Percentiles rank a stretch among this genome's conserved stretches.
Conservation (phyloP, 2,113 vertebrate genomes). For the Ochotona curzoniae region DNA sequence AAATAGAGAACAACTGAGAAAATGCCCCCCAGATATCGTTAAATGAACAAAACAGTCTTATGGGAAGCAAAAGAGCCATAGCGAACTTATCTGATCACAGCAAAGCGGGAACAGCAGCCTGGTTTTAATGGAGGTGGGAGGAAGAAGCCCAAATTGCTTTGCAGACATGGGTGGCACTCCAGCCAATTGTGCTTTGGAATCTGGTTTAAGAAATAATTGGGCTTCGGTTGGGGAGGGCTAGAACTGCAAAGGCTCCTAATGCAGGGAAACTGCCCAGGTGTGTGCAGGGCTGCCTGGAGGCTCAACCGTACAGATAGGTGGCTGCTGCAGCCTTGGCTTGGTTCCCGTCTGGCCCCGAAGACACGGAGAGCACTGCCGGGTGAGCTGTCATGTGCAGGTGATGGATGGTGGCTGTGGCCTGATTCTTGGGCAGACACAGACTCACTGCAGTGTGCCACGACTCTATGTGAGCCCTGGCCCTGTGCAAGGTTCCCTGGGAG, state of each 20-base stretch:
- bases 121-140: slow-evolving; percentile 29
- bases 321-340: slow-evolving; percentile 22
- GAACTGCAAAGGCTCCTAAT: neutral
- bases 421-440: neutral
- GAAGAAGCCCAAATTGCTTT: neutral
- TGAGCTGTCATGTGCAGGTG: neutral
- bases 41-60: neutral
- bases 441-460: neutral
- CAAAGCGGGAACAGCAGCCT: slow-evolving; percentile 38
- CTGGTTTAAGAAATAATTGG: neutral
- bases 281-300: neutral
- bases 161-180: neutral
- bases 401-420: slow-evolving; percentile 17
- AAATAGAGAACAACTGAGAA: slow-evolving; percentile 3
- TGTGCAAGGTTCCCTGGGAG: neutral
- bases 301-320: neutral
- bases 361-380: neutral
- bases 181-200: neutral
- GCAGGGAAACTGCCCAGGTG: slow-evolving; percentile 21
- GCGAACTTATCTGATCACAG: slow-evolving; percentile 29
- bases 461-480: neutral
- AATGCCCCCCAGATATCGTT: neutral
- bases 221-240: neutral
- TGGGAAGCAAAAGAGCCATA: neutral
- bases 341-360: slow-evolving; percentile 26